Conservation (phyloP, 2,113 vertebrate species). For the Ageneiosus marmoratus region DNA sequence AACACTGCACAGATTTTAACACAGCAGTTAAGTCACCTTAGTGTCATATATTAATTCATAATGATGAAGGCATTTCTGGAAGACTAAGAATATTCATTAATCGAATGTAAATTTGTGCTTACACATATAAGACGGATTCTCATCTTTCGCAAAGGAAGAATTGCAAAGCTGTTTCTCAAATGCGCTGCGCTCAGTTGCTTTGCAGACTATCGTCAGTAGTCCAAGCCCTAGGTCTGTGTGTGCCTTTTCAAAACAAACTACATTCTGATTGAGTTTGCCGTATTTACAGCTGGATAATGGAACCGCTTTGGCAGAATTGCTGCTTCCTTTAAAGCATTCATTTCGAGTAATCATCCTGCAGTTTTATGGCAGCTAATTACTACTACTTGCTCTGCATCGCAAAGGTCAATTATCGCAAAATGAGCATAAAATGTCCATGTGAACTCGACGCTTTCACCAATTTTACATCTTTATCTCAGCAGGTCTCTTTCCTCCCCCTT, state of each 20-base stretch:
- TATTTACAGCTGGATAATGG: slow-evolving; percentile 90
- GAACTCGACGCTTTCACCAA: slow-evolving; percentile 70
- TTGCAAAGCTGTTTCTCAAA: not conserved
- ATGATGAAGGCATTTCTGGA: not conserved
- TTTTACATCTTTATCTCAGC: slow-evolving; percentile 83
- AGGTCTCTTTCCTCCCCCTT: slow-evolving; percentile 68
- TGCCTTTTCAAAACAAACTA: slow-evolving; percentile 71
- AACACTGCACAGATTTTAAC: slow-evolving; percentile 33
- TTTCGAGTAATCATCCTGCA: slow-evolving; percentile 93
- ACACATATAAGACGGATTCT: not conserved
- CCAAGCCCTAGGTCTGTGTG: slow-evolving; percentile 1
- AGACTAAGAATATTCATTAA: not conserved
- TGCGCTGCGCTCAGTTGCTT: not conserved
- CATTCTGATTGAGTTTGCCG: slow-evolving; percentile 82
- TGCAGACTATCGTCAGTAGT: slow-evolving; percentile 7
- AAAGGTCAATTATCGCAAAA: slow-evolving; percentile 96
- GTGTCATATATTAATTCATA: not conserved
- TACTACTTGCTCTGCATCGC: slow-evolving; percentile 89
- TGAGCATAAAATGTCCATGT: slow-evolving; percentile 74
- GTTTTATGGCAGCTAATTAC: slow-evolving; percentile 92
- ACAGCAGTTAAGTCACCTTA: not conserved
- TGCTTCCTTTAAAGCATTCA: slow-evolving; percentile 89
- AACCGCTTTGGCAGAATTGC: slow-evolving; percentile 87
- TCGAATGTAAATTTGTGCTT: not conserved
- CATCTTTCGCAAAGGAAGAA: not conserved